These are phyloP conservation scores for Poeciliopsis gracilis DNA, from an alignment of 2,797 vertebrate species.

Conservation along the genomic window DNA sequence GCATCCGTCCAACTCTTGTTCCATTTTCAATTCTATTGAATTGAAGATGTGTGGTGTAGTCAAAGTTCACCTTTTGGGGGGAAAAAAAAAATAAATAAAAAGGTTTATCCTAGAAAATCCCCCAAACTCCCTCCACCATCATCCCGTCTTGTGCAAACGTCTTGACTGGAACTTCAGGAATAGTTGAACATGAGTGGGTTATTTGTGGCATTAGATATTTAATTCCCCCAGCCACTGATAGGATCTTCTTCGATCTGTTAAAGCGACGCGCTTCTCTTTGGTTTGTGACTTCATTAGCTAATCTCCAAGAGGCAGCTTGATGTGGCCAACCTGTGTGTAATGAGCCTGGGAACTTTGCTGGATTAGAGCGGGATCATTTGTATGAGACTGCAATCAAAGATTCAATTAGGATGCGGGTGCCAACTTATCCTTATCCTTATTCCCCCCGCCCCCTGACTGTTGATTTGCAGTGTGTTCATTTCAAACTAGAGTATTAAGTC, in stretches of 20 bases:
- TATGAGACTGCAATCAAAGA: constrained; percentile 64
- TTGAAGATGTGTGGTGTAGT: not conserved
- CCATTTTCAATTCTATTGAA: not conserved
- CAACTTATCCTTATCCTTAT: constrained; percentile 13
- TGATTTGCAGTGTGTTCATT: constrained; percentile 56
- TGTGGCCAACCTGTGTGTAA: constrained; percentile 47
- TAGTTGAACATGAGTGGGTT: not conserved
- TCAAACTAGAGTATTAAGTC: constrained; percentile 46
- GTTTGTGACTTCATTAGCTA: constrained; percentile 34
- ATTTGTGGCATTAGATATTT: not conserved
- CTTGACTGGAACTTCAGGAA: not conserved
- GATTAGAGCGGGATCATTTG: constrained; percentile 65
- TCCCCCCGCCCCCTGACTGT: constrained; percentile 28
- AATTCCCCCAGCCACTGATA: not conserved
- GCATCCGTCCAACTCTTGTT: not conserved
- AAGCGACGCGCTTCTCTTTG: constrained; percentile 8
- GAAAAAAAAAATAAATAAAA: not conserved
- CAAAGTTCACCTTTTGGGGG: not conserved
- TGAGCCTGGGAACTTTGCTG: constrained; percentile 51
- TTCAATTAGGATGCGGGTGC: constrained; percentile 62
- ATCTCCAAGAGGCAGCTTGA: constrained; percentile 22
- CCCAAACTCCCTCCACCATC: not conserved
- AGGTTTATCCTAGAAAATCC: not conserved
- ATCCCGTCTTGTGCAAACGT: not conserved
- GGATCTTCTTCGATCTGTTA: constrained; percentile 5